These are phyloP conservation scores for Hippotragus niger DNA, from an alignment of 2,113 vertebrate genomes.

Conservation along the genomic window DNA sequence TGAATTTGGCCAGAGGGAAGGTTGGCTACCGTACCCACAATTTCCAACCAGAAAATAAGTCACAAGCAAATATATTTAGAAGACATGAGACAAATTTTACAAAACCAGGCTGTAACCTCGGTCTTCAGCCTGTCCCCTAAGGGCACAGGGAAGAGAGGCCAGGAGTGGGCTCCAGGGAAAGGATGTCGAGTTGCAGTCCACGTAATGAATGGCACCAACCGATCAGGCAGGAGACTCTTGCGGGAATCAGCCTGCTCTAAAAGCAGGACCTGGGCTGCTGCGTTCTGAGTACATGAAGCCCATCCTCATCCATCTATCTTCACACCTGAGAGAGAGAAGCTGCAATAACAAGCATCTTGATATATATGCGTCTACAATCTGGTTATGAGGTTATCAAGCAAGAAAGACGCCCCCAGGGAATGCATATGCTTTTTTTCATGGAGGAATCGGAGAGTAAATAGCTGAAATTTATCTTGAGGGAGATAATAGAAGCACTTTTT, in stretches of 20 bases:
- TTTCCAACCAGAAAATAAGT: neutral
- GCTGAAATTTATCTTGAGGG: constrained; percentile 64
- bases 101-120: neutral
- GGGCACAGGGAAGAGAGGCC: neutral
- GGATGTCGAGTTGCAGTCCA: no score
- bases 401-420: constrained; percentile 46
- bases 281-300: neutral
- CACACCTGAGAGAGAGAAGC: constrained; percentile 55
- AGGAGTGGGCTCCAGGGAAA: neutral
- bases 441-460: constrained; percentile 60
- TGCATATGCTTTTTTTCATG: constrained; percentile 57
- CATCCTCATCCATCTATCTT: constrained; percentile 31
- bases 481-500: constrained; percentile 64
- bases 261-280: neutral
- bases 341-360: constrained; percentile 61
- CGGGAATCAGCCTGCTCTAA: neutral
- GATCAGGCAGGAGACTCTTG: neutral
- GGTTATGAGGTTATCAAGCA: constrained; percentile 71
- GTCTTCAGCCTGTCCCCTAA: neutral
- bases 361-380: constrained; percentile 43
- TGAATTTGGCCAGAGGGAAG: neutral
- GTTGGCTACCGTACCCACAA: neutral
- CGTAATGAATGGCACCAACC: neutral
- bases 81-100: neutral
- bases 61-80: neutral